phyloP scores from a whole-genome alignment of 1,140 invertebrate genomes.

The Drosophila azteca region DNA sequence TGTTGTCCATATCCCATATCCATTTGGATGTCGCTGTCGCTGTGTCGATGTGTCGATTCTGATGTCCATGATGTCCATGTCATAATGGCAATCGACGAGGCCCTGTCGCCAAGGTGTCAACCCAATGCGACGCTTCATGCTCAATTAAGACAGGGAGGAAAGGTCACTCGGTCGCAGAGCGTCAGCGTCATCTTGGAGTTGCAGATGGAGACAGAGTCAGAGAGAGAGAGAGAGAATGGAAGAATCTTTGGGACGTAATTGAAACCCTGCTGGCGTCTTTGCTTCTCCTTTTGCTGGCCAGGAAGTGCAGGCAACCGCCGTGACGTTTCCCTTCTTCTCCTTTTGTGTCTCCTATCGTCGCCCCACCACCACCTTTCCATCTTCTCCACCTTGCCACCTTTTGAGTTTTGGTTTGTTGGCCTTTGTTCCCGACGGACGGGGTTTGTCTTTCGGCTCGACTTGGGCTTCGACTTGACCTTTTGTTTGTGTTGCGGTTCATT shows the following conservation, averaged over 20 bases:
- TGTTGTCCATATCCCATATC: constrained; percentile 35
- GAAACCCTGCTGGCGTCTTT: constrained; percentile 54
- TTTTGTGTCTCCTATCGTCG: constrained; percentile 34
- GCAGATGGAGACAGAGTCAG: too few species aligned
- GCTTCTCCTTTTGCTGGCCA: constrained; percentile 25
- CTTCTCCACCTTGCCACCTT: too few species aligned
- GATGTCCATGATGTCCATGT: constrained; percentile 12
- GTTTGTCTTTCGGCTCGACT: constrained; percentile 34
- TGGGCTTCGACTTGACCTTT: constrained; percentile 69
- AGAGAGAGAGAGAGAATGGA: constrained; percentile 6
- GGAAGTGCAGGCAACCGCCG: constrained; percentile 77
- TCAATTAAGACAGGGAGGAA: constrained; percentile 51
- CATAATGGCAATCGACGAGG: constrained; percentile 24
- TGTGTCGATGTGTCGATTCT: constrained; percentile 11
- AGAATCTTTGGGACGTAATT: constrained; percentile 52
- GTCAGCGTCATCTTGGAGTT: constrained; percentile 15
- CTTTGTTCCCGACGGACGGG: constrained; percentile 40
- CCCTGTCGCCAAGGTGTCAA: constrained; percentile 49
- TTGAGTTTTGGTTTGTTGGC: too few species aligned
- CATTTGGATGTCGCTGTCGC: constrained; percentile 23
- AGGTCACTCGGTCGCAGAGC: constrained; percentile 28
- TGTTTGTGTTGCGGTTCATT: constrained; percentile 73
- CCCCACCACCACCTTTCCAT: constrained; percentile 8
- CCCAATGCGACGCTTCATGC: constrained; percentile 64
- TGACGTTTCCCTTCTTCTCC: constrained; percentile 66